Conservation (phyloP, 37 sponge, comb jelly and placozoan genomes). For the Beroe forskalii region DNA sequence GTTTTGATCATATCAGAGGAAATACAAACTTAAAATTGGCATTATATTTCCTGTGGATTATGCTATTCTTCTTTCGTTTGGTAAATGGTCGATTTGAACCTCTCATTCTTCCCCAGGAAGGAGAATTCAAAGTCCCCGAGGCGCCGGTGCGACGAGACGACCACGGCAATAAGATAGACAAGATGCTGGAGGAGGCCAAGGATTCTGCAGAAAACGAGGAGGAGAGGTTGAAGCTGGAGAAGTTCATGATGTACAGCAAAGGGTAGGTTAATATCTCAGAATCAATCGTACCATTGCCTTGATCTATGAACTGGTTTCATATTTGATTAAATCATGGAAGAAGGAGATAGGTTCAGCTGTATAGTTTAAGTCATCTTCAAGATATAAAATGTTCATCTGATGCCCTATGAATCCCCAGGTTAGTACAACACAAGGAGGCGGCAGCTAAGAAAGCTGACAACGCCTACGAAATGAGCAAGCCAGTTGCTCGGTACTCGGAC, state of each 20-base stretch:
- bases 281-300: background rate
- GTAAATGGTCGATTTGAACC: too few species aligned
- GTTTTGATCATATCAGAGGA: too few species aligned
- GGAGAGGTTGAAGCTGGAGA: conserved; percentile 73
- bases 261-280: conserved; percentile 73
- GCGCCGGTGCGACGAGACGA: conserved; percentile 80
- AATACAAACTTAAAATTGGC: too few species aligned
- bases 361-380: background rate
- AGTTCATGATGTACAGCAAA: conserved; percentile 87
- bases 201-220: conserved; percentile 71
- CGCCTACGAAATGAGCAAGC: conserved; percentile 89
- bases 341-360: background rate
- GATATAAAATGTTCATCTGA: background rate
- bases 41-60: too few species aligned
- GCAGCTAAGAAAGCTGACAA: conserved; percentile 76
- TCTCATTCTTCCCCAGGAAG: background rate
- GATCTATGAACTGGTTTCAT: background rate
- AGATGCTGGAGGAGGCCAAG: conserved; percentile 69
- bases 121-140: conserved; percentile 11
- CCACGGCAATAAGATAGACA: conserved; percentile 76
- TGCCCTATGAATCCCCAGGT: conserved; percentile 56
- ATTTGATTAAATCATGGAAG: background rate
- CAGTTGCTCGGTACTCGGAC: conserved; percentile 85
- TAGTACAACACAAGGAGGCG: conserved; percentile 72
- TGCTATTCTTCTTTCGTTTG: too few species aligned